Evolutionary conservation across 2,888 invertebrate genomes (phyloP).

Genomic region (Marronus borbonicus): DNA sequence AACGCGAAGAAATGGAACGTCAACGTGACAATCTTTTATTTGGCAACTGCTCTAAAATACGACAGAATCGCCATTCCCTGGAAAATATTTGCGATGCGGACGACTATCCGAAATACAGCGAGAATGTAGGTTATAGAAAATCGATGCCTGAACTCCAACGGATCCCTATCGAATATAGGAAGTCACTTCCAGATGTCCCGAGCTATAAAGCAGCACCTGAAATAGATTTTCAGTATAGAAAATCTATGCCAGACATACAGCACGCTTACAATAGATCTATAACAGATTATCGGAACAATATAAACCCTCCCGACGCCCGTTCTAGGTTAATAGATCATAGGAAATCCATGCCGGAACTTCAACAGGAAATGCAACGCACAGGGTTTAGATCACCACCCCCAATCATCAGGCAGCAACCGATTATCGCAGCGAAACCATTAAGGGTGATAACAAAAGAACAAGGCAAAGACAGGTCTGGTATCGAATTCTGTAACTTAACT

Average conservation of each 20-base stretch:
- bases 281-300: slow-evolving; percentile 52
- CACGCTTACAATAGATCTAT: slow-evolving; percentile 61
- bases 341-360: slow-evolving; percentile 67
- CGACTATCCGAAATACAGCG: slow-evolving; percentile 58
- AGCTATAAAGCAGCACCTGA: slow-evolving; percentile 54
- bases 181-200: slow-evolving; percentile 60
- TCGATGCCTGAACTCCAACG: slow-evolving; percentile 67
- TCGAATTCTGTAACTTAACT: not conserved
- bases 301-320: slow-evolving; percentile 55
- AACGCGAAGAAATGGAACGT: slow-evolving; percentile 84
- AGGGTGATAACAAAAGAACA: slow-evolving; percentile 65
- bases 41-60: slow-evolving; percentile 74
- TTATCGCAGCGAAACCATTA: slow-evolving; percentile 75
- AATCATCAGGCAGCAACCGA: slow-evolving; percentile 67
- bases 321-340: slow-evolving; percentile 63
- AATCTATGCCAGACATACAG: slow-evolving; percentile 68
- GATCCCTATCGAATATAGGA: slow-evolving; percentile 60
- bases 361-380: slow-evolving; percentile 67
- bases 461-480: slow-evolving; percentile 49
- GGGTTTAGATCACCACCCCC: slow-evolving; percentile 67
- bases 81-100: slow-evolving; percentile 66
- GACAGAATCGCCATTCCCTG: slow-evolving; percentile 65
- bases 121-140: slow-evolving; percentile 64
- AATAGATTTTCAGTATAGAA: slow-evolving; percentile 61
- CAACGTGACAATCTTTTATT: slow-evolving; percentile 81